phyloP scores from a whole-genome alignment of 2,113 vertebrate species.

The Paralichthys olivaceus region DNA sequence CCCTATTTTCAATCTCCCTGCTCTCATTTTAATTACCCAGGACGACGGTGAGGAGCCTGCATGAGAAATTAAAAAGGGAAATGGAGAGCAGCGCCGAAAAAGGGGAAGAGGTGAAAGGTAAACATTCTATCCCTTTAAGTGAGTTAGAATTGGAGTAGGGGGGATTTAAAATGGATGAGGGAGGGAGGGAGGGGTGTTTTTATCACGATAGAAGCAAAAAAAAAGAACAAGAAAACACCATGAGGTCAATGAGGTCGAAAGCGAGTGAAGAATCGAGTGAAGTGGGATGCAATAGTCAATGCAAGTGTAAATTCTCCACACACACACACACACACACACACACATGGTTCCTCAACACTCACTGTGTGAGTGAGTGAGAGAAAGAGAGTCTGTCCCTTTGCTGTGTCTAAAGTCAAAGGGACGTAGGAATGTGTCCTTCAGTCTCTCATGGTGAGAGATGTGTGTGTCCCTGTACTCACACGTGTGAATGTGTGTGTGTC shows the following conservation, averaged over 20 bases:
- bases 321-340: conserved; percentile 20
- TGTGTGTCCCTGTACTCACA: no score
- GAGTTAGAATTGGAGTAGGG: conserved; percentile 71
- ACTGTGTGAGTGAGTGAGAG: no score
- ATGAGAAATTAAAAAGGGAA: conserved; percentile 78
- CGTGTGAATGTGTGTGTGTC: no score
- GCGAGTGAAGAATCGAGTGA: conserved; percentile 39
- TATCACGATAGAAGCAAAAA: conserved; percentile 62
- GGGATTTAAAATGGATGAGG: conserved; percentile 50
- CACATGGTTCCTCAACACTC: conserved; percentile 4
- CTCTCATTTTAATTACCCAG: conserved; percentile 85
- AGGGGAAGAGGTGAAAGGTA: conserved; percentile 51
- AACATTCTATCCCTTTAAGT: conserved; percentile 79
- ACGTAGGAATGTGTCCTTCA: no score
- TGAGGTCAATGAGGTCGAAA: conserved; percentile 70
- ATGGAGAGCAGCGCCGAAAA: conserved; percentile 47
- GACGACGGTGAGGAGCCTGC: conserved; percentile 79
- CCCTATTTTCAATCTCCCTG: conserved; percentile 78
- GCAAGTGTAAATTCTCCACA: conserved; percentile 34
- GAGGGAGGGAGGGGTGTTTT: conserved; percentile 63
- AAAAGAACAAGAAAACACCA: conserved; percentile 34
- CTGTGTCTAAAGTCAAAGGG: no score
- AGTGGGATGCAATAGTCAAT: conserved; percentile 44
- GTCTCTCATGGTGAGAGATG: no score
- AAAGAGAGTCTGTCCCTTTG: no score